Evolutionary conservation across 2,888 invertebrate species (phyloP).

Genomic region (Chrysotoxum bicinctum): DNA sequence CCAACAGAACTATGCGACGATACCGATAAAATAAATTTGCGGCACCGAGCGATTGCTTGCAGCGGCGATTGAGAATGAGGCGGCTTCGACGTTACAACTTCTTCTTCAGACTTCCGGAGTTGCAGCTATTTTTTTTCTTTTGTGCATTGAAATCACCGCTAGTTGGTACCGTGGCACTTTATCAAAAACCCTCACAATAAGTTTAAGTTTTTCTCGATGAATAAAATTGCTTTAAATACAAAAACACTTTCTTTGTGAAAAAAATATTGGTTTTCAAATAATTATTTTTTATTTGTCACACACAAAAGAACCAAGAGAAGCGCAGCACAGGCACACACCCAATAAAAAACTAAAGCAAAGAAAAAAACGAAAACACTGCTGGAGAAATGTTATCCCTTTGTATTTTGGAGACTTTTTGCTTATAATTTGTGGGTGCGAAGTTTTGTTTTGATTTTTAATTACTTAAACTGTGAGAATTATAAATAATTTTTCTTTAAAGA

Average conservation of each 20-base stretch:
- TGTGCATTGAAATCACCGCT: constrained; percentile 61
- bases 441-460: neutral
- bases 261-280: constrained; percentile 27
- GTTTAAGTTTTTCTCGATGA: neutral
- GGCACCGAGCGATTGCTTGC: neutral
- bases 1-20: constrained; percentile 20
- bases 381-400: constrained; percentile 45
- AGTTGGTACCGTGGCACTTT: constrained; percentile 41
- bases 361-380: constrained; percentile 51
- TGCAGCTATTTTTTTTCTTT: constrained; percentile 63
- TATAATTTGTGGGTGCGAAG: neutral
- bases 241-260: constrained; percentile 49
- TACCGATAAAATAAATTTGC: constrained; percentile 30
- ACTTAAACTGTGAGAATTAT: neutral
- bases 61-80: constrained; percentile 2
- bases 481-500: neutral
- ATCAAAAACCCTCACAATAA: neutral
- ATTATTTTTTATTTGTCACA: constrained; percentile 27
- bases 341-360: constrained; percentile 39
- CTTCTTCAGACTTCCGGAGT: constrained; percentile 67
- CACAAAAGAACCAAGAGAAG: constrained; percentile 58
- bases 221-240: neutral
- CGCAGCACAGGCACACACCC: constrained; percentile 69
- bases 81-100: neutral
- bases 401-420: constrained; percentile 32